phyloP scores from a whole-genome alignment of 2,888 invertebrate species.

The Cephus pygmeus region DNA sequence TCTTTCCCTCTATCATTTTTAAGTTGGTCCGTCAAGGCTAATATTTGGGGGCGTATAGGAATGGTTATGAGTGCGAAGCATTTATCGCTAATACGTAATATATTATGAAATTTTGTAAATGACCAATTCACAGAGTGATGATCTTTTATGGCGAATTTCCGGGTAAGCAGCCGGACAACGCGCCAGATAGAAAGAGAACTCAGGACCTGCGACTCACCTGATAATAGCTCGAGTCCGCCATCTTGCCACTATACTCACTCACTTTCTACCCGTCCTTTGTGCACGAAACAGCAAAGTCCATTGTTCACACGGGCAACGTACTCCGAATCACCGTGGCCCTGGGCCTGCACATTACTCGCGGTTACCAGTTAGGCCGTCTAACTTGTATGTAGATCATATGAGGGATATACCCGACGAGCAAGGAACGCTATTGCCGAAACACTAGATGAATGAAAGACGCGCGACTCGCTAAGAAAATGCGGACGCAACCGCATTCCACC shows the following conservation, averaged over 20 bases:
- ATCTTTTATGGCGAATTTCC: slow-evolving; percentile 33
- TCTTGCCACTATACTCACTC: slow-evolving; percentile 65
- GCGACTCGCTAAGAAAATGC: slow-evolving; percentile 38
- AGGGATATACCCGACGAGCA: not conserved
- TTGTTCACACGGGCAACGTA: slow-evolving; percentile 39
- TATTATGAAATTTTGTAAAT: not conserved
- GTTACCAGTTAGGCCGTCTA: not conserved
- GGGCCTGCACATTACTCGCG: slow-evolving; percentile 1
- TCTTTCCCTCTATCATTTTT: not conserved
- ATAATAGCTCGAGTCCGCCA: slow-evolving; percentile 75
- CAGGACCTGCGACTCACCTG: slow-evolving; percentile 69
- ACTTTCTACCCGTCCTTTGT: slow-evolving; percentile 61
- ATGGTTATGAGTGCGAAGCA: not conserved
- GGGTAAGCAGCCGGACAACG: slow-evolving; percentile 26
- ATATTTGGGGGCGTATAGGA: not conserved
- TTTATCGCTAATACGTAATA: not conserved
- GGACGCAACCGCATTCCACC: slow-evolving; percentile 51
- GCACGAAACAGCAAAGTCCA: slow-evolving; percentile 50
- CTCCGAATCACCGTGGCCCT: slow-evolving; percentile 4
- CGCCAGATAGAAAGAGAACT: slow-evolving; percentile 36
- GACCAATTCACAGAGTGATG: not conserved
- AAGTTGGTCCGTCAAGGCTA: not conserved
- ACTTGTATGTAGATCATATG: not conserved
- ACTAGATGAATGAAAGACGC: slow-evolving; percentile 43
- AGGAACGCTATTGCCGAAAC: slow-evolving; percentile 26